phyloP scores from a whole-genome alignment of 2,797 vertebrate species.

The Gorsachius magnificus region DNA sequence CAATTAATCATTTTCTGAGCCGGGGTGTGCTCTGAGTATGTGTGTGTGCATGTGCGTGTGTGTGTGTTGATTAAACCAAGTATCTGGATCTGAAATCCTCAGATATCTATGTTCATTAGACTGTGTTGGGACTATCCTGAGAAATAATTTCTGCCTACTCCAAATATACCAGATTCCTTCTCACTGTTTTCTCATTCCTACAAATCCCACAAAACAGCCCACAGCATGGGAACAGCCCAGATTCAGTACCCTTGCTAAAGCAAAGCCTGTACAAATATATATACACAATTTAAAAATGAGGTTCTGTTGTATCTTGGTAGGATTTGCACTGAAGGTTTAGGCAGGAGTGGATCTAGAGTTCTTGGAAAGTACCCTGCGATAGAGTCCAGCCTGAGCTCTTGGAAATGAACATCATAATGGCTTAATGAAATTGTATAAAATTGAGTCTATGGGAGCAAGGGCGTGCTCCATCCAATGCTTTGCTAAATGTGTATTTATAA shows the following conservation, averaged over 20 bases:
- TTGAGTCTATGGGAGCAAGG: background rate
- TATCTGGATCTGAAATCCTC: slow-evolving; percentile 14
- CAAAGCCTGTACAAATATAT: rapidly evolving
- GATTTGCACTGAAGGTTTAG: background rate
- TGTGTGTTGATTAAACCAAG: background rate
- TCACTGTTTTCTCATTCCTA: background rate
- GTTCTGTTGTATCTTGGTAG: background rate
- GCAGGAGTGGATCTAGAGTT: background rate
- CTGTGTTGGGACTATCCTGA: background rate
- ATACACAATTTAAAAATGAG: background rate
- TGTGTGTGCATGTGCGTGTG: rapidly evolving
- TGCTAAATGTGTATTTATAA: background rate
- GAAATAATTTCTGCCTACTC: background rate
- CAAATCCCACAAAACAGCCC: background rate
- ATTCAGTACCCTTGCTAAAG: background rate
- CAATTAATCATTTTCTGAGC: background rate
- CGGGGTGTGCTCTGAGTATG: background rate
- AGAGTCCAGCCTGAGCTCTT: background rate
- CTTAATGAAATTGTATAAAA: background rate
- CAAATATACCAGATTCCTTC: background rate
- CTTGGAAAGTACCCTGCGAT: background rate
- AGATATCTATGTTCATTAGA: background rate
- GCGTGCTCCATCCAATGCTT: background rate
- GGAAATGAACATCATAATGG: background rate
- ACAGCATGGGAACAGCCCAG: background rate